Conservation (phyloP, 2,113 vertebrate species). For the Syngnathus typhle region DNA sequence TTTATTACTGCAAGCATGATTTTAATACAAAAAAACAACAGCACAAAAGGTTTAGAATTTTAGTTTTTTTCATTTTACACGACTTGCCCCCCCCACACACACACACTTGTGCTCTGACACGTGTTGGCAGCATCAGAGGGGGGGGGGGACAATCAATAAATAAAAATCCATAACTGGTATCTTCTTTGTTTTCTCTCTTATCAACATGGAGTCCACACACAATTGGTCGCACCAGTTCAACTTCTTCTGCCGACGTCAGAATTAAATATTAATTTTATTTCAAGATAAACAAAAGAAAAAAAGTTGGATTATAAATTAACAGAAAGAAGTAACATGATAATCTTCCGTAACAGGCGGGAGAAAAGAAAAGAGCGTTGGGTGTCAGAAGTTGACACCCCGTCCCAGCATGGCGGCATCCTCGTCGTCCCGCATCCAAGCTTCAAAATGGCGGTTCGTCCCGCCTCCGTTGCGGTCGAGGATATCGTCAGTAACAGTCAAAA, state of each 20-base stretch:
- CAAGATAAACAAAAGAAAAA: conserved; percentile 34
- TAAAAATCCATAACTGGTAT: conserved; percentile 77
- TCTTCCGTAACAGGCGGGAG: neutral
- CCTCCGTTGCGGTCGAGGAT: neutral
- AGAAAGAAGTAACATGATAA: conserved; percentile 48
- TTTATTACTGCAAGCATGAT: conserved; percentile 91
- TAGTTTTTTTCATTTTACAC: conserved; percentile 77
- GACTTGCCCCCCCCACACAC: conserved; percentile 75
- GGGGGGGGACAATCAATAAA: conserved; percentile 88
- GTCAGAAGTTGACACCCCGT: neutral
- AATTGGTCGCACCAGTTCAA: conserved; percentile 50
- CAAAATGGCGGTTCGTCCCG: neutral
- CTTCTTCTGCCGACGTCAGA: conserved; percentile 8
- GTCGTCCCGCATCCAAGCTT: too few species aligned
- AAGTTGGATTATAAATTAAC: conserved; percentile 73
- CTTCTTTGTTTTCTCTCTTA: conserved; percentile 37
- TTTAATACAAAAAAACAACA: conserved; percentile 99
- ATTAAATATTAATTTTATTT: conserved; percentile 1
- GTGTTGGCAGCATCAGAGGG: conserved; percentile 73
- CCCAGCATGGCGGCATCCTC: neutral
- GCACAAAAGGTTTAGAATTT: conserved; percentile 74
- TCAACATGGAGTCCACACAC: conserved; percentile 59
- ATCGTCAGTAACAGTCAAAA: too few species aligned
- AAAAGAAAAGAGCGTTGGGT: neutral
- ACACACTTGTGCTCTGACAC: conserved; percentile 56